These are phyloP conservation scores for Betta splendens DNA, from an alignment of 2,797 vertebrate genomes.

Conservation along the genomic window DNA sequence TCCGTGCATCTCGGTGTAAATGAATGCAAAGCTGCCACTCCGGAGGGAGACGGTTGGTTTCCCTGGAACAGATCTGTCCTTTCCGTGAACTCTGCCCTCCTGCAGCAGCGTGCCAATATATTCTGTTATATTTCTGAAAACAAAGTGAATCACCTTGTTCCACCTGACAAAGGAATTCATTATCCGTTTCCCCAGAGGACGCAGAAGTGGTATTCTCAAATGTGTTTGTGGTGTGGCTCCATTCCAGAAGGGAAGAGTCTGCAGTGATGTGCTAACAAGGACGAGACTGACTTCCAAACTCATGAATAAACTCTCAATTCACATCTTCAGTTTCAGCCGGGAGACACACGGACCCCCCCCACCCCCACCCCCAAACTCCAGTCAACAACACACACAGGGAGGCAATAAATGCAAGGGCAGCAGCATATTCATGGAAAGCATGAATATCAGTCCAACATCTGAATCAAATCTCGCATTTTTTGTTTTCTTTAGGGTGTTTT, in stretches of 20 bases:
- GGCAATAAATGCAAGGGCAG: conserved; percentile 51
- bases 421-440: conserved; percentile 44
- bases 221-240: conserved; percentile 67
- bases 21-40: conserved; percentile 73
- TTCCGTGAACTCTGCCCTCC: conserved; percentile 77
- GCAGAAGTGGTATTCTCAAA: conserved; percentile 69
- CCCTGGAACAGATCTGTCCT: conserved; percentile 74
- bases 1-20: conserved; percentile 76
- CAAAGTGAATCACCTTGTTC: conserved; percentile 70
- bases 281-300: conserved; percentile 55
- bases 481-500: conserved; percentile 25
- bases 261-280: conserved; percentile 64
- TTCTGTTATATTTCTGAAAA: conserved; percentile 67
- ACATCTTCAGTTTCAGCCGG: conserved; percentile 55
- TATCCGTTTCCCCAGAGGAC: conserved; percentile 68
- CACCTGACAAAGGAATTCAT: conserved; percentile 78
- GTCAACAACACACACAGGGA: conserved; percentile 19
- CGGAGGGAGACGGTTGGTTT: conserved; percentile 43
- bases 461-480: conserved; percentile 43
- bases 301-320: conserved; percentile 66
- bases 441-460: conserved; percentile 40
- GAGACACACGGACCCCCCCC: conserved; percentile 20
- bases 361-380: conserved; percentile 13
- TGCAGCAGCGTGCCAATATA: conserved; percentile 48
- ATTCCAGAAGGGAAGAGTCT: conserved; percentile 60